phyloP scores from a whole-genome alignment of 2,113 vertebrate species.

The Lanius ludovicianus region DNA sequence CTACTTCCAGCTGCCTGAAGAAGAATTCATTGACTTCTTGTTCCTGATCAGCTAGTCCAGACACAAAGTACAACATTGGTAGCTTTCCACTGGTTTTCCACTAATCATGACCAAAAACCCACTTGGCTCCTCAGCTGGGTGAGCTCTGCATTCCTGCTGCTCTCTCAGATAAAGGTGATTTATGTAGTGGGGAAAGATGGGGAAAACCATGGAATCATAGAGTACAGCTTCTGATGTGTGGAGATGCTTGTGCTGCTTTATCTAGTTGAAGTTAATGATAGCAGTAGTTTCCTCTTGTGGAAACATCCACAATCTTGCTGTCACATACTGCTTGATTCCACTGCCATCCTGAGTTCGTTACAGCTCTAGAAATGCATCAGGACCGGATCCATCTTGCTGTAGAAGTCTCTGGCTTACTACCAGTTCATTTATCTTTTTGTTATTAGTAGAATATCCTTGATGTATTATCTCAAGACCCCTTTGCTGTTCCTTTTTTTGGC shows the following conservation, averaged over 20 bases:
- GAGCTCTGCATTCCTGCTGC: neutral
- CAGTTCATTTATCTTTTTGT: neutral
- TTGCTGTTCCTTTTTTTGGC: neutral
- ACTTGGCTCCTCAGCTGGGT: no score
- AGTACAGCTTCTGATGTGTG: neutral
- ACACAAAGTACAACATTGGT: neutral
- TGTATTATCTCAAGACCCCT: neutral
- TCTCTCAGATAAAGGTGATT: neutral
- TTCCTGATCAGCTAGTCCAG: neutral
- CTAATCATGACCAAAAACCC: neutral
- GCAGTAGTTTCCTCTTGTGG: neutral
- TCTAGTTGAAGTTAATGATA: neutral
- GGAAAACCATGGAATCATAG: neutral
- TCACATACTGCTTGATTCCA: neutral
- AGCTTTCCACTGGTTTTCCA: neutral
- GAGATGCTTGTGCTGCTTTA: neutral
- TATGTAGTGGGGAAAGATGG: neutral
- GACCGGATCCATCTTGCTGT: neutral
- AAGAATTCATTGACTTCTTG: neutral
- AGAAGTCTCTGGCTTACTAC: neutral
- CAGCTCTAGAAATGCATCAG: neutral
- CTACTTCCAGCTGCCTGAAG: neutral
- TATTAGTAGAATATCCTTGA: neutral
- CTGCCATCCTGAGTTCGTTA: neutral
- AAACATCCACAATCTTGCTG: neutral